Percentiles rank a stretch among this genome's conserved stretches.
Conservation (phyloP, 1,140 invertebrate species). For the Sesamia nonagrioides region DNA sequence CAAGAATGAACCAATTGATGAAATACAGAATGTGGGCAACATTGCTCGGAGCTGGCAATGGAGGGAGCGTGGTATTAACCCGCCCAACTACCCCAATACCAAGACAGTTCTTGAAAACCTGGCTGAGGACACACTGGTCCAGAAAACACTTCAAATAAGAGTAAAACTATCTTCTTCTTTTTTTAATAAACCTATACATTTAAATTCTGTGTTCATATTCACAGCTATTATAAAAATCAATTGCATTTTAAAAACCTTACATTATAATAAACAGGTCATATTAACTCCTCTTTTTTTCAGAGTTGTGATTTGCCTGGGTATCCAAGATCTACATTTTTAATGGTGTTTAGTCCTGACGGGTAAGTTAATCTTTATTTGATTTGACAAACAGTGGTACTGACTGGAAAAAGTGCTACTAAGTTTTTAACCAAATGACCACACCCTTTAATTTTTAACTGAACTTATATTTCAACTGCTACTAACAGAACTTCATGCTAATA, state of each 20-base stretch:
- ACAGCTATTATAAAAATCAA: background rate
- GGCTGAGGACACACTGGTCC: slow-evolving; percentile 82
- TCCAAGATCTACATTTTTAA: slow-evolving; percentile 93
- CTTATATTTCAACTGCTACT: no score
- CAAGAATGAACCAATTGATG: slow-evolving; percentile 78
- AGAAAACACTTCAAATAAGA: slow-evolving; percentile 79
- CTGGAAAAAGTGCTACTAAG: no score
- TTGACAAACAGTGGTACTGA: no score
- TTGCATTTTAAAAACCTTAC: background rate
- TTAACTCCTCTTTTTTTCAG: slow-evolving; percentile 78
- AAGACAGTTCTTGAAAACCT: slow-evolving; percentile 82
- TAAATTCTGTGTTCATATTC: no score
- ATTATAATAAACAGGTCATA: background rate
- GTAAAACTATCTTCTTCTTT: slow-evolving; percentile 61
- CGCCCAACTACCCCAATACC: slow-evolving; percentile 69
- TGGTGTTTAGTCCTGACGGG: slow-evolving; percentile 96
- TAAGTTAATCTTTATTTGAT: slow-evolving; percentile 73
- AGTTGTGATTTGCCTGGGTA: slow-evolving; percentile 92
- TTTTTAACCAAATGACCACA: no score
- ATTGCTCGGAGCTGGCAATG: slow-evolving; percentile 80
- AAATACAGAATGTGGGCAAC: slow-evolving; percentile 72
- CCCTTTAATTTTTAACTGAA: no score
- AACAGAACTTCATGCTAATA: no score
- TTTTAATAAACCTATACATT: background rate
- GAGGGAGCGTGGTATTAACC: slow-evolving; percentile 77